Conservation (phyloP, 1,140 invertebrate species). For the Tetramorium parvispinum region DNA sequence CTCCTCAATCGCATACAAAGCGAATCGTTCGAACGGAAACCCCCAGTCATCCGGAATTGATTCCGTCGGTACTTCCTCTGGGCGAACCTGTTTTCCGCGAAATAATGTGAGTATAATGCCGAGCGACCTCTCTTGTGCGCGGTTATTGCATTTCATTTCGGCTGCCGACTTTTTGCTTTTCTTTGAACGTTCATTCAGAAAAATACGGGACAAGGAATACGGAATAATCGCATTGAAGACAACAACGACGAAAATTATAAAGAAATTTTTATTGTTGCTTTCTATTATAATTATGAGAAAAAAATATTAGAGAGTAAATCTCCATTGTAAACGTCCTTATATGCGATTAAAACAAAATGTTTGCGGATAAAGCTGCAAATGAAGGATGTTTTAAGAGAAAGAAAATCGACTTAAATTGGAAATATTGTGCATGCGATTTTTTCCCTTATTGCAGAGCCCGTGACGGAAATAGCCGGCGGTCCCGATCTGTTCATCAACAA, state of each 20-base stretch:
- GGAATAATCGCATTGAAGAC: neutral
- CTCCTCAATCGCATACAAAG: constrained; percentile 59
- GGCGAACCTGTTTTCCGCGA: constrained; percentile 4
- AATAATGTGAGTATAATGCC: constrained; percentile 49
- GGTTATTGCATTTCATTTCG: constrained; percentile 71
- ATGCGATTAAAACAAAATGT: constrained; percentile 2
- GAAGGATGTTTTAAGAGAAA: neutral
- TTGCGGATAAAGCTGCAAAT: neutral
- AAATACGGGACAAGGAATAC: neutral
- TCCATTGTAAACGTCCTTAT: neutral
- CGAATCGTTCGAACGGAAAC: constrained; percentile 36
- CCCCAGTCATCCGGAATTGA: constrained; percentile 52
- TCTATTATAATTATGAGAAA: neutral
- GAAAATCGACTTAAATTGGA: neutral
- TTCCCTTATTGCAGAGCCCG: constrained; percentile 89
- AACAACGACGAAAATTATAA: neutral
- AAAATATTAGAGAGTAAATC: neutral
- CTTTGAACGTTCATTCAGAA: neutral
- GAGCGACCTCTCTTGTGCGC: constrained; percentile 20
- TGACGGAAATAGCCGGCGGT: constrained; percentile 93
- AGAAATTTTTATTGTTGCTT: neutral
- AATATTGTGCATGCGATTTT: neutral
- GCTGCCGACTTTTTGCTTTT: neutral
- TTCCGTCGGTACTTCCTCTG: constrained; percentile 48
- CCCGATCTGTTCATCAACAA: constrained; percentile 93